Conservation (phyloP, 2,113 vertebrate genomes). For the Pelodiscus sinensis region DNA sequence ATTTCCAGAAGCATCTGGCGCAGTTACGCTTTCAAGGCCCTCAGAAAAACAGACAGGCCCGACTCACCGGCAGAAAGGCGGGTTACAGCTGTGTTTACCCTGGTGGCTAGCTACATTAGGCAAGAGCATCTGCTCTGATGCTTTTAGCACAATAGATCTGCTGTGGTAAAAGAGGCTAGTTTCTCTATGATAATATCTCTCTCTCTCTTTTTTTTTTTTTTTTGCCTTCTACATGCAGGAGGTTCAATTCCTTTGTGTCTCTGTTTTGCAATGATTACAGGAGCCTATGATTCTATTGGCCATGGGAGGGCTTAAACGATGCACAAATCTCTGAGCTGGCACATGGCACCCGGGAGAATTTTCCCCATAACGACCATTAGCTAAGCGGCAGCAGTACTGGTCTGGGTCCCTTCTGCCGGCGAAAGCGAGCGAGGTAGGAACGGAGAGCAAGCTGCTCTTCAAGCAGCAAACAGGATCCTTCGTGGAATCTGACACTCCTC, state of each 20-base stretch:
- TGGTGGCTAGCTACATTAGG: neutral
- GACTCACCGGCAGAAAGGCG: neutral
- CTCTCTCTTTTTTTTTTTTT: too few species aligned
- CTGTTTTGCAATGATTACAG: neutral
- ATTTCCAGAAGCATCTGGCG: slow-evolving; percentile 8
- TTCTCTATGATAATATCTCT: neutral
- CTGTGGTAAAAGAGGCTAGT: neutral
- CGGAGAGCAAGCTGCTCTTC: rapidly evolving
- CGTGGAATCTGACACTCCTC: neutral
- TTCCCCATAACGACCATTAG: rapidly evolving
- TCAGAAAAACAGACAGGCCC: neutral
- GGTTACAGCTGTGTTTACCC: neutral
- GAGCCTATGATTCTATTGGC: neutral
- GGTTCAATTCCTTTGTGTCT: neutral
- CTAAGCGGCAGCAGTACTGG: neutral
- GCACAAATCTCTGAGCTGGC: rapidly evolving
- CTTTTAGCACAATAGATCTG: neutral
- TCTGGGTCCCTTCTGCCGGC: neutral
- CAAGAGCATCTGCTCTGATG: neutral
- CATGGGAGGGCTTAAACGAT: neutral
- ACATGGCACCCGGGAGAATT: rapidly evolving
- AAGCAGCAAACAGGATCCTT: neutral
- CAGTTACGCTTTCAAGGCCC: neutral
- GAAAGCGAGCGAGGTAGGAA: neutral
- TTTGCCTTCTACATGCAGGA: neutral